phyloP scores from a whole-genome alignment of 2,797 vertebrate genomes.

The Hippoglossus hippoglossus region DNA sequence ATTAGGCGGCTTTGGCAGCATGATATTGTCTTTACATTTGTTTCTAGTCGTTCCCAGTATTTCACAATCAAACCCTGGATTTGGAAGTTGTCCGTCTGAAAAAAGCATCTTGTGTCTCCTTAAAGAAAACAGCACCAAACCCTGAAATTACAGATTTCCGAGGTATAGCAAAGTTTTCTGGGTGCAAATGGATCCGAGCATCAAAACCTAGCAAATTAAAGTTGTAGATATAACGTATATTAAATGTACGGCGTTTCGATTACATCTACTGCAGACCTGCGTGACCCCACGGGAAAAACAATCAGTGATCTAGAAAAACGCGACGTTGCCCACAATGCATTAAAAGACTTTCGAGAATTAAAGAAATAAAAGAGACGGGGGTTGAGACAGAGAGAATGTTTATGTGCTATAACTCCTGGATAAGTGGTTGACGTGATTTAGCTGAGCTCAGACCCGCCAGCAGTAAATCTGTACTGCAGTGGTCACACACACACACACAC shows the following conservation, averaged over 20 bases:
- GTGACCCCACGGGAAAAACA: background rate
- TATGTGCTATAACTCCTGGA: constrained; percentile 72
- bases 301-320: constrained; percentile 3
- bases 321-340: constrained; percentile 14
- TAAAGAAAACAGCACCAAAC: too few relatives aligned
- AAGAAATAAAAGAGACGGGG: constrained; percentile 14
- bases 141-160: too few relatives aligned
- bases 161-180: background rate
- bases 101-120: too few relatives aligned
- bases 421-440: constrained; percentile 78
- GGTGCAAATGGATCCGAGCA: too few relatives aligned
- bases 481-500: constrained; percentile 28
- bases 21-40: too few relatives aligned
- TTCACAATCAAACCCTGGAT: too few relatives aligned
- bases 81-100: too few relatives aligned
- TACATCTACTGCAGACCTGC: background rate
- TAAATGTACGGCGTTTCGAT: too few relatives aligned
- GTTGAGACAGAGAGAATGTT: constrained; percentile 45
- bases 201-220: background rate
- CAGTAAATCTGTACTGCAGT: constrained; percentile 73
- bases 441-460: constrained; percentile 61
- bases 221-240: too few relatives aligned
- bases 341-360: constrained; percentile 13
- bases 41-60: too few relatives aligned
- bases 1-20: background rate